A percentile compares a stretch with the other conserved stretches of the same genome.
These are phyloP conservation scores for Hybos culiciformis DNA, from an alignment of 2,888 invertebrate genomes.

Conservation along the genomic window DNA sequence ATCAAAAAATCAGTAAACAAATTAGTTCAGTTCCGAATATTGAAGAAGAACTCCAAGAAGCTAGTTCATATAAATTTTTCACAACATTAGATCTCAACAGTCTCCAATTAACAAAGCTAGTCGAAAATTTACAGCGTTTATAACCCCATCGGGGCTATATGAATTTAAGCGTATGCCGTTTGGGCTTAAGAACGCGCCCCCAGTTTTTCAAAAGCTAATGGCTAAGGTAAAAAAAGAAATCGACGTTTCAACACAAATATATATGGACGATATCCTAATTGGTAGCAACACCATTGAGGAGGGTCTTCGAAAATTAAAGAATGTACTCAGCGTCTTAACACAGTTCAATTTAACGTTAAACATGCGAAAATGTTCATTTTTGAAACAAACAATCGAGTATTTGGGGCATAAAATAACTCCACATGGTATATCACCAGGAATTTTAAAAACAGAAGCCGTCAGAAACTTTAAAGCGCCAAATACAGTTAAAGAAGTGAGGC, in stretches of 20 bases:
- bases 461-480: conserved; percentile 3
- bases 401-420: too few relatives aligned
- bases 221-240: too few relatives aligned
- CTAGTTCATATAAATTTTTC: conserved; percentile 20
- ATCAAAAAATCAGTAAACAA: not conserved
- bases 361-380: not conserved
- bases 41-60: conserved; percentile 21
- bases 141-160: conserved; percentile 22
- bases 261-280: too few relatives aligned
- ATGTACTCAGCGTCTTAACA: too few relatives aligned
- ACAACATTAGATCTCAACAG: conserved; percentile 22
- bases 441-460: conserved; percentile 6
- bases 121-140: conserved; percentile 22
- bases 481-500: conserved; percentile 8
- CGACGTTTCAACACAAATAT: too few relatives aligned
- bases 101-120: conserved; percentile 18
- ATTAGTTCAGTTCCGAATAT: conserved; percentile 18
- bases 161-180: conserved; percentile 25
- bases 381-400: too few relatives aligned
- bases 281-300: too few relatives aligned
- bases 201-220: conserved; percentile 20
- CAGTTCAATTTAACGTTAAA: conserved; percentile 2
- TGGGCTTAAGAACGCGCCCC: conserved; percentile 24
- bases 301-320: too few relatives aligned
- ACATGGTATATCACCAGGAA: conserved; percentile 4